Base-by-base conservation (phyloP, 1,140 invertebrate genomes). In the Spodoptera litura region DNA sequence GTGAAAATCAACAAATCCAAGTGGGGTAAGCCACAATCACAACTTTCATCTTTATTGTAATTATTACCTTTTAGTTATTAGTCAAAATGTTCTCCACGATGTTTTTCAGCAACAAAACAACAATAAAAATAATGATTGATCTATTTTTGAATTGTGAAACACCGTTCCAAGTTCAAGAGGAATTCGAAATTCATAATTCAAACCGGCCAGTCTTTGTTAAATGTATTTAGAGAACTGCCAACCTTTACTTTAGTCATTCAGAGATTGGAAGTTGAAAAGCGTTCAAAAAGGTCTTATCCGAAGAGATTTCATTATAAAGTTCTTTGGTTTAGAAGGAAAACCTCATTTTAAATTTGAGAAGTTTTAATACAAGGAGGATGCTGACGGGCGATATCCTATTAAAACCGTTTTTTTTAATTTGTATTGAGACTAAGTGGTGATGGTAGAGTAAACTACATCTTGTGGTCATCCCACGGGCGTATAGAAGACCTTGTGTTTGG, bases 291-390 rank as follows among this genome's bases (percentile, higher is more conserved):
- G 77, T 72, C 38, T 66, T 68, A 66, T 66, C 52, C 62, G 58
- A 77, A 77, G 74, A 66, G 59, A 66, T 66, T 77, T 77, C 58
- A 71, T 72, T 61, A 78, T 78, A 62, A 78, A 78, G 72, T 72
- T 71, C 68, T 78, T 78, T 78, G 73, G 52, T 66, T 56, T 77
- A 38, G 71, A 73, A 73, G 71, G 71, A 35, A 61, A 73, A 73
- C 71, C 71, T 73, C 71, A 51, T 73, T 73, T 73, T 73, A 73
- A 59, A 73, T 73, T 73, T 73, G 12, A 73, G 56, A 73, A 73
- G 71, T 73, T 73, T 73, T 61, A 72, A 73, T 73, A 73, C 56
- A 61, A 73, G 56, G 31, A 51, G 38, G 71, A 73, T 73, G 12
- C 68, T 12, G 31, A 55, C 10, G 35, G 13, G 52, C 68, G 71